A percentile compares a stretch with the other conserved stretches of the same genome.
phyloP scores from a whole-genome alignment of 2,113 vertebrate genomes.

The Halichoerus grypus region DNA sequence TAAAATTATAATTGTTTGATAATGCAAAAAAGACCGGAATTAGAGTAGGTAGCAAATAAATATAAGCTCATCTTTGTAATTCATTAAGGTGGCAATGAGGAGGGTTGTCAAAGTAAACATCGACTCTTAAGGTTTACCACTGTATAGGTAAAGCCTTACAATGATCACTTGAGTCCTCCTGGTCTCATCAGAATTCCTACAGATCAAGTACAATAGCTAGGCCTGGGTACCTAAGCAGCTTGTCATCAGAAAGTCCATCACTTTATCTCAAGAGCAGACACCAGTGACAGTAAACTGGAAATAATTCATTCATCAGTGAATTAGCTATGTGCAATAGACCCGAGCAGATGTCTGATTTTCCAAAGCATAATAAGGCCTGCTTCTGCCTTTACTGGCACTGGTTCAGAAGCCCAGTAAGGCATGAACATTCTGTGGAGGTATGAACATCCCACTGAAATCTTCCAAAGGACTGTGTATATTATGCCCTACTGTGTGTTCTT shows the following conservation, averaged over 20 bases:
- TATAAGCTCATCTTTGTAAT: background rate
- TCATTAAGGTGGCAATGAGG: background rate
- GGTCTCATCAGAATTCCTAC: background rate
- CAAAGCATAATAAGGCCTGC: background rate
- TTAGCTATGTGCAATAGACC: background rate
- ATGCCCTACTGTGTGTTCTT: background rate
- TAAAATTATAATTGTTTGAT: background rate
- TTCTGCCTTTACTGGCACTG: background rate
- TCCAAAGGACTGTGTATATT: background rate
- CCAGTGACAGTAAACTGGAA: background rate
- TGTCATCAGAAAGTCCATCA: background rate
- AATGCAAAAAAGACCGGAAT: background rate
- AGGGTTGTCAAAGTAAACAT: background rate
- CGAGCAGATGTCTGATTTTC: background rate
- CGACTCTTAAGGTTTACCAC: background rate
- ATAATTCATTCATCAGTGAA: background rate
- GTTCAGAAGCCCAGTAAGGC: background rate
- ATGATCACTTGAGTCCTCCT: background rate
- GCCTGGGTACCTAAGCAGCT: background rate
- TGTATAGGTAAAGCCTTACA: background rate
- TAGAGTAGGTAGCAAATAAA: conserved; percentile 5
- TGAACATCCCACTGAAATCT: background rate
- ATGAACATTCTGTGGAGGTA: background rate
- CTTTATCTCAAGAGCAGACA: background rate
- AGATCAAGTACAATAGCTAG: background rate